A percentile compares a stretch with the other conserved stretches of the same genome.
Evolutionary conservation across 2,113 vertebrate species (phyloP).

Genomic region (Isurus oxyrinchus): DNA sequence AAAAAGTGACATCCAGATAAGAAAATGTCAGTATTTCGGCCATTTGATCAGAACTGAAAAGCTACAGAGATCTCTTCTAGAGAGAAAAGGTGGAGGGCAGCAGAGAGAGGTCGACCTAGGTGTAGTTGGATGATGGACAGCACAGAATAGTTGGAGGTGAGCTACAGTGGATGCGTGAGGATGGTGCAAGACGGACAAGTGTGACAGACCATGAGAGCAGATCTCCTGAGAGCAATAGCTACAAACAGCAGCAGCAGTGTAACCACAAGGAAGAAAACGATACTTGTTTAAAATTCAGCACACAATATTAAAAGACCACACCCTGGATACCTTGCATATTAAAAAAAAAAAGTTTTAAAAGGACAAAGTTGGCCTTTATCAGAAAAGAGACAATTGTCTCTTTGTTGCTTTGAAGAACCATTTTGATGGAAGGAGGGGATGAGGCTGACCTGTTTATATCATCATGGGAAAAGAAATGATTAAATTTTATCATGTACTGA

Average conservation of each 20-base stretch:
- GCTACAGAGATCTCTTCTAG: too few relatives aligned
- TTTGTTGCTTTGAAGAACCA: not conserved
- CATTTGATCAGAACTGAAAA: too few relatives aligned
- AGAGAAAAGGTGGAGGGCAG: too few relatives aligned
- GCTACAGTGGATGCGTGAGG: too few relatives aligned
- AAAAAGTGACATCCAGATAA: too few relatives aligned
- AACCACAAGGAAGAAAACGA: not conserved
- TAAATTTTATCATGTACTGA: not conserved
- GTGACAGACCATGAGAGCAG: too few relatives aligned
- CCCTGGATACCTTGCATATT: not conserved
- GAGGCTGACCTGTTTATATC: not conserved
- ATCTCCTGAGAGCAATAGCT: too few relatives aligned
- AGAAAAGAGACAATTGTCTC: not conserved
- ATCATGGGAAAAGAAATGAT: not conserved
- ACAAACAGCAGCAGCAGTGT: not conserved
- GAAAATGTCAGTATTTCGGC: too few relatives aligned
- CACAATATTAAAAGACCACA: not conserved
- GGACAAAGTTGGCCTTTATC: not conserved
- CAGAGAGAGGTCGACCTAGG: too few relatives aligned
- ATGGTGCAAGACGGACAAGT: too few relatives aligned
- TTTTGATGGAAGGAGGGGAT: not conserved
- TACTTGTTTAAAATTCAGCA: not conserved
- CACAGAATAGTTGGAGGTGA: too few relatives aligned
- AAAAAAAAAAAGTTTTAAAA: not conserved
- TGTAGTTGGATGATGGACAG: too few relatives aligned